Base-by-base conservation (phyloP, 2,797 vertebrate genomes). In the Sebastes matsubarae region DNA sequence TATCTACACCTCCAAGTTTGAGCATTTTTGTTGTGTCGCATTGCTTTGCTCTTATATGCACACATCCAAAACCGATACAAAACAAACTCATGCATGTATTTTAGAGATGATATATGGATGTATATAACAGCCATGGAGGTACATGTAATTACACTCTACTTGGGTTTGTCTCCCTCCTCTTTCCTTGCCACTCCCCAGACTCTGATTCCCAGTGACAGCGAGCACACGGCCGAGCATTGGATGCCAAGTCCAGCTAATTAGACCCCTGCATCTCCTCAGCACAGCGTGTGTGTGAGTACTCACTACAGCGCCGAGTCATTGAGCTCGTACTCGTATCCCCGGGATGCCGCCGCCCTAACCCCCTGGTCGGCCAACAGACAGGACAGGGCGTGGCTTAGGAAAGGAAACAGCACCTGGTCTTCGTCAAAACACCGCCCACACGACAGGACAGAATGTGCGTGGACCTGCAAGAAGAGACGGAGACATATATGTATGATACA, bases 241-340 rank as follows among this genome's bases (percentile, higher is more conserved):
- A 82, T 16, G 50, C 75, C 77, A 75, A 78, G 64, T 79, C 77
- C 68, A 59, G 86, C 86, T 95, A 93, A 95, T 95, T 93, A 91
- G 89, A 86, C 89, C 86, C 94, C 93, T 69, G 85, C 85, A 34
- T 86, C 78, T 66, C 79, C 73, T 85, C 57, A 9, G 38, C 81
- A 27, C 86, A 77, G 79, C 59, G 66, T 36, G 18, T n/a, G 9
- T 20, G 69, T 27, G 42, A 65, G 52, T 85, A 94, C 95, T 95
- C 83, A 95, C 95, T 94, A 95, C 72, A 95, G 92, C 0, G 95
- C 94, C 0, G 95, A 96, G 93, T 96, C 94, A 54, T 95, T 96
- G 66, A 95, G 94, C 84, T 95, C 94, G 8, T 88, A 95, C 90
- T 95, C 94, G 16, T 94, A 95, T 8, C 95, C 95, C 2, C 94